Evolutionary conservation across 2,888 invertebrate genomes (phyloP), one percentile per base, ranked within the genome.

Genomic region (Myopa testacea): DNA sequence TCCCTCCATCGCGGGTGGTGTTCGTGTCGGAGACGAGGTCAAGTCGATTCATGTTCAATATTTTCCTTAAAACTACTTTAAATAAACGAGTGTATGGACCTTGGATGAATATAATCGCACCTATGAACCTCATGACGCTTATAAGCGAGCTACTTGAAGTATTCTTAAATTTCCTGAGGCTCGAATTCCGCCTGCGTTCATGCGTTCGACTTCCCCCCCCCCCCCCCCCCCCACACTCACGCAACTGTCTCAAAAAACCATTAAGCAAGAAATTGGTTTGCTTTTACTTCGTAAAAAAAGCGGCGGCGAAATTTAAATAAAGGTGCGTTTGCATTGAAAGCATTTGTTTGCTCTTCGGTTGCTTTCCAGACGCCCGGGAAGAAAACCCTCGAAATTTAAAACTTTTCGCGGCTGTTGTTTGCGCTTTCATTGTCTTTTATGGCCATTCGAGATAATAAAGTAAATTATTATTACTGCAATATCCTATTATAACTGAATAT

Each of bases 391-490:
- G 68, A 75, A 75, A 75, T 75, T 75, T 60, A 75, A 75, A 75
- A 75, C 69, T 69, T 55, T 37, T 34, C 19, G 8, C 55, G 26
- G 14, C 55, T 62, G 37, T 45, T 58, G 34, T 55, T 50, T n/a
- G 70, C 55, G 34, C 68, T 67, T 72, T 72, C 71, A 75, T 72
- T 78, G 69, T 77, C 71, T 86, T 85, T 84, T 84, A 86, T 87
- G 86, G 85, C 86, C 84, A 85, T 85, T 87, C 85, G 84, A 86
- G 86, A 85, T 86, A 86, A 87, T 87, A 87, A 87, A 87, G 86
- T 86, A 86, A 87, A 87, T 87, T 87, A 87, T 87, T 87, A 87
- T 87, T 87, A 86, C 85, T 86, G 84, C 84, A 86, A 86, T 86
- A 85, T 84, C 79, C 78, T 79, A 78, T 80, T 80, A 78, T 72